Conservation (phyloP, 2,888 invertebrate species). For the Rhorus exstirpatorius region DNA sequence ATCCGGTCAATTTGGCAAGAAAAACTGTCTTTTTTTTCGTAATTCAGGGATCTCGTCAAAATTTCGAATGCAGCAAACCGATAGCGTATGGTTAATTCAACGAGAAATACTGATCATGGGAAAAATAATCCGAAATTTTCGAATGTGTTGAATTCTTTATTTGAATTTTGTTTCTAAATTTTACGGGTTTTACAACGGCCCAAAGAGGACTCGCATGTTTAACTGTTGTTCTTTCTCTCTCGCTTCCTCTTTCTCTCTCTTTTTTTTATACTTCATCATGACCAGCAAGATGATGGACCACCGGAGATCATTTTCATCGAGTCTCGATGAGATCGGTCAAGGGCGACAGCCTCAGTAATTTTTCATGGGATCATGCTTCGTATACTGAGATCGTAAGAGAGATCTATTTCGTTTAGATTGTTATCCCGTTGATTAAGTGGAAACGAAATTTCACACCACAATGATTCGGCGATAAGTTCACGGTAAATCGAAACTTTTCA, state of each 20-base stretch:
- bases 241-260: neutral
- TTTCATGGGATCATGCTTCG: slow-evolving; percentile 78
- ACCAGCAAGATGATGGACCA: slow-evolving; percentile 77
- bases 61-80: too few relatives aligned
- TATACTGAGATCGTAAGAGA: slow-evolving; percentile 80
- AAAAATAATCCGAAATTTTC: slow-evolving; percentile 28
- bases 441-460: slow-evolving; percentile 23
- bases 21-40: too few relatives aligned
- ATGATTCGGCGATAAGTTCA: neutral
- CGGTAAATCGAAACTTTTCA: slow-evolving; percentile 1
- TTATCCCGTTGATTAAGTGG: slow-evolving; percentile 27
- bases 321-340: slow-evolving; percentile 76
- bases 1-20: too few relatives aligned
- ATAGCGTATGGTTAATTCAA: too few relatives aligned
- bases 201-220: slow-evolving; percentile 20
- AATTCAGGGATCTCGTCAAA: too few relatives aligned
- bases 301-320: slow-evolving; percentile 76
- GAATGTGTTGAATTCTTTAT: slow-evolving; percentile 47
- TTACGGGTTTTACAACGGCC: slow-evolving; percentile 34
- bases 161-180: slow-evolving; percentile 50
- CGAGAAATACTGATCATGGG: too few relatives aligned
- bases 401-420: slow-evolving; percentile 64
- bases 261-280: slow-evolving; percentile 63
- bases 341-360: slow-evolving; percentile 73
- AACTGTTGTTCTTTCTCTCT: neutral